Evolutionary conservation across 1,140 invertebrate genomes (phyloP).

Genomic region (Drosophila kepulauana): DNA sequence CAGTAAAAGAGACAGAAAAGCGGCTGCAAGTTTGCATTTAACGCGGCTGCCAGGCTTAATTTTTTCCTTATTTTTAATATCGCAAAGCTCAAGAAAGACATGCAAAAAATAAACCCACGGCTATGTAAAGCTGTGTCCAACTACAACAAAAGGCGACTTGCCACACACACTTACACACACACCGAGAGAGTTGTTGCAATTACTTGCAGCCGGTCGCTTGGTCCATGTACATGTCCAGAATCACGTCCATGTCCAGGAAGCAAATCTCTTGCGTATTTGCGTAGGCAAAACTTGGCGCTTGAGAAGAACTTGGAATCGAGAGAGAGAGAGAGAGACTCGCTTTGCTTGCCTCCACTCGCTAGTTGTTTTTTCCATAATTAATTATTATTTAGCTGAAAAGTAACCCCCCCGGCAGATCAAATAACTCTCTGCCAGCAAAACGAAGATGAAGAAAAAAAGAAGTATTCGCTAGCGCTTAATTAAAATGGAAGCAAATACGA

Average conservation of each 20-base stretch:
- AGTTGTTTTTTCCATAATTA: conserved; percentile 66
- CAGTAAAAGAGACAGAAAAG: conserved; percentile 20
- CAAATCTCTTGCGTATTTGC: conserved; percentile 73
- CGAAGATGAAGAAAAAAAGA: neutral
- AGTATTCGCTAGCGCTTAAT: conserved; percentile 44
- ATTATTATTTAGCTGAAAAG: conserved; percentile 80
- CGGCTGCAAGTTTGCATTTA: conserved; percentile 80
- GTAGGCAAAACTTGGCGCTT: conserved; percentile 79
- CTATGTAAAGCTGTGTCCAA: conserved; percentile 54
- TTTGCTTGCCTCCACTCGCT: conserved; percentile 46
- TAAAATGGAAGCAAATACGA: conserved; percentile 29
- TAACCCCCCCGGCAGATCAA: conserved; percentile 60
- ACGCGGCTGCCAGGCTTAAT: conserved; percentile 82
- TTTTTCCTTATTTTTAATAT: conserved; percentile 80
- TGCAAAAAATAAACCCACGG: conserved; percentile 70
- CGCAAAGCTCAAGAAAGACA: conserved; percentile 63
- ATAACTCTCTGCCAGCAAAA: conserved; percentile 28
- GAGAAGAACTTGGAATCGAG: conserved; percentile 17
- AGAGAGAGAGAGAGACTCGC: neutral
- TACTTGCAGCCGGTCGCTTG: conserved; percentile 42
- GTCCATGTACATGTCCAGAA: conserved; percentile 32
- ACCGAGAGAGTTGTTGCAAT: conserved; percentile 11
- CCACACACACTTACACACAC: conserved; percentile 44
- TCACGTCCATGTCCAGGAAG: conserved; percentile 72
- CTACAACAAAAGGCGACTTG: conserved; percentile 36